phyloP scores from a whole-genome alignment of 2,888 invertebrate genomes.

The Himalopsyche tibetana region DNA sequence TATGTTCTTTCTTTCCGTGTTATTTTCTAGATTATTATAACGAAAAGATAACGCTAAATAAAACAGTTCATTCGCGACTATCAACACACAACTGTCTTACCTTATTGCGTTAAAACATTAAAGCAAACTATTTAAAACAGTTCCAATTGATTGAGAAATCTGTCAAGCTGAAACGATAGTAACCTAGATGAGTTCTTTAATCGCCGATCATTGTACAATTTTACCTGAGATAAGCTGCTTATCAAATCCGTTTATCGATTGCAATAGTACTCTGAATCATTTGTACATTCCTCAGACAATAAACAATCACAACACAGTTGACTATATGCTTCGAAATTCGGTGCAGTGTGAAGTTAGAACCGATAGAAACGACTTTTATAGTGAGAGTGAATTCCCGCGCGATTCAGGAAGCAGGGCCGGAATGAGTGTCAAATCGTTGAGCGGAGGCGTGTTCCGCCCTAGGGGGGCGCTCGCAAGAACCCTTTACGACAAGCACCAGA shows the following conservation, averaged over 20 bases:
- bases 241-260: neutral
- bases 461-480: conserved; percentile 84
- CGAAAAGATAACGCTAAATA: neutral
- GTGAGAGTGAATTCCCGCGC: neutral
- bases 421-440: conserved; percentile 56
- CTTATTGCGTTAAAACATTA: neutral
- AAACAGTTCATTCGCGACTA: conserved; percentile 7
- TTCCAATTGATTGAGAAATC: conserved; percentile 14
- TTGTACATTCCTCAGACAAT: neutral
- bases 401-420: conserved; percentile 46
- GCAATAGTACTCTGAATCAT: neutral
- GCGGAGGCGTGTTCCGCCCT: conserved; percentile 78
- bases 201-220: neutral
- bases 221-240: neutral
- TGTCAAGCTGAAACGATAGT: conserved; percentile 11
- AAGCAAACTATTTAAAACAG: neutral
- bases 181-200: conserved; percentile 29
- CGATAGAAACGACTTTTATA: neutral
- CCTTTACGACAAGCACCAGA: conserved; percentile 83
- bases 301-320: conserved; percentile 5
- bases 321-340: neutral
- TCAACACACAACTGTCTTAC: neutral
- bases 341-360: neutral
- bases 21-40: neutral
- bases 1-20: conserved; percentile 15